Evolutionary conservation across 2,113 vertebrate species (phyloP).

Genomic region (Pygoscelis adeliae): DNA sequence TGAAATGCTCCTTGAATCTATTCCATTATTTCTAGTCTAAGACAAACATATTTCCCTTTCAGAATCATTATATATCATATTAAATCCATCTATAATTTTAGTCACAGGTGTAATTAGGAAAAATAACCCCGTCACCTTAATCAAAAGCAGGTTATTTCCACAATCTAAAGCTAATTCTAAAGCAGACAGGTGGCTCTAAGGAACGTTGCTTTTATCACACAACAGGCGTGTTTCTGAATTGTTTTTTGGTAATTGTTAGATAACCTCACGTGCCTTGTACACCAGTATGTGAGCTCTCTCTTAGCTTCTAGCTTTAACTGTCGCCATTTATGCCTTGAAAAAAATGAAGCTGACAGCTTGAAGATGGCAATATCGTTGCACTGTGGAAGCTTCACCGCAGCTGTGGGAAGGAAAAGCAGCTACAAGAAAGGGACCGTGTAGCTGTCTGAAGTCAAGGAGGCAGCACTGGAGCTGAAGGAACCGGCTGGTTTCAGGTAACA

Average conservation of each 20-base stretch:
- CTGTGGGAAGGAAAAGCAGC: not conserved
- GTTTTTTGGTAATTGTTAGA: conserved; percentile 11
- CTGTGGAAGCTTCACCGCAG: not conserved
- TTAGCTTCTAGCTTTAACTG: not conserved
- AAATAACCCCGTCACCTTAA: not conserved
- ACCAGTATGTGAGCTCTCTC: not conserved
- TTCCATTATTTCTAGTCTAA: not conserved
- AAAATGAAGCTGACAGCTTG: not conserved
- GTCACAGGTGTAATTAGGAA: not conserved
- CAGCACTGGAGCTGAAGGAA: not conserved
- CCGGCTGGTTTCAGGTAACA: not conserved
- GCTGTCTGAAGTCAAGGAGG: not conserved
- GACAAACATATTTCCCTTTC: not conserved
- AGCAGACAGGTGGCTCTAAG: conserved; percentile 16
- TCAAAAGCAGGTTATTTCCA: not conserved
- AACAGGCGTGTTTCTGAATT: conserved; percentile 5
- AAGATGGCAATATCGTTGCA: not conserved
- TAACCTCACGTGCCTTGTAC: not conserved
- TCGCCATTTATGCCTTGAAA: not conserved
- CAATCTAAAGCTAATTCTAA: not conserved
- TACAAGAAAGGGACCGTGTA: not conserved
- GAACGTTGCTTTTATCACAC: not conserved
- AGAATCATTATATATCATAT: not conserved
- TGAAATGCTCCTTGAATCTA: not conserved
- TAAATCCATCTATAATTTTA: not conserved